These are phyloP conservation scores for Ranitomeya imitator DNA, from an alignment of 2,113 vertebrate species.

Conservation along the genomic window DNA sequence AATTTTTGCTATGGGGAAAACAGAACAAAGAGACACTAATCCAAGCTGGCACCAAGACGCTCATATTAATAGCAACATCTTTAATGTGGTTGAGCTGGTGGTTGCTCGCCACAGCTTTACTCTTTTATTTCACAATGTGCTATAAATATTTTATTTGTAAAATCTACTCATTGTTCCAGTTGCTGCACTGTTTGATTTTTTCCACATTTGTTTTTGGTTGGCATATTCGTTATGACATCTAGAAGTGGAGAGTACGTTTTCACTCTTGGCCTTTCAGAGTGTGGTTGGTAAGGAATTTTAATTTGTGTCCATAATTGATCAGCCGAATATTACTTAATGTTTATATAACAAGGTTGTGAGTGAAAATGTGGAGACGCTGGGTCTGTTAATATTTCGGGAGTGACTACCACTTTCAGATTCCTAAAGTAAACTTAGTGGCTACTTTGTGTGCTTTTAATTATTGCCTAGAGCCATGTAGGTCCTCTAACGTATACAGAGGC, in stretches of 20 bases:
- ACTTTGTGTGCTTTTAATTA: constrained; percentile 31
- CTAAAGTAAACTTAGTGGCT: constrained; percentile 21
- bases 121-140: constrained; percentile 54
- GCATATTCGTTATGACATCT: constrained; percentile 3
- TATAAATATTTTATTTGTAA: constrained; percentile 63
- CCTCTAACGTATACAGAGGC: not conserved
- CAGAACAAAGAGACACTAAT: constrained; percentile 45
- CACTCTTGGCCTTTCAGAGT: not conserved
- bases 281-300: constrained; percentile 43
- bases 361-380: constrained; percentile 1
- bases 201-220: constrained; percentile 56
- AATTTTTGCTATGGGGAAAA: not conserved
- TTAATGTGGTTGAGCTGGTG: constrained; percentile 38
- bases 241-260: constrained; percentile 29
- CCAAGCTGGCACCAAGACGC: constrained; percentile 22
- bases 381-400: not conserved
- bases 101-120: constrained; percentile 49
- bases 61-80: constrained; percentile 39
- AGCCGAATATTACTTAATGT: constrained; percentile 24
- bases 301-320: constrained; percentile 14
- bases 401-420: constrained; percentile 34
- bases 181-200: constrained; percentile 59
- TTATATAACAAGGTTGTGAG: constrained; percentile 23
- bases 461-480: not conserved
- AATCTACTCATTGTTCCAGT: constrained; percentile 61